Evolutionary conservation across 2,113 vertebrate species (phyloP).

Genomic region (Carettochelys insculpta): DNA sequence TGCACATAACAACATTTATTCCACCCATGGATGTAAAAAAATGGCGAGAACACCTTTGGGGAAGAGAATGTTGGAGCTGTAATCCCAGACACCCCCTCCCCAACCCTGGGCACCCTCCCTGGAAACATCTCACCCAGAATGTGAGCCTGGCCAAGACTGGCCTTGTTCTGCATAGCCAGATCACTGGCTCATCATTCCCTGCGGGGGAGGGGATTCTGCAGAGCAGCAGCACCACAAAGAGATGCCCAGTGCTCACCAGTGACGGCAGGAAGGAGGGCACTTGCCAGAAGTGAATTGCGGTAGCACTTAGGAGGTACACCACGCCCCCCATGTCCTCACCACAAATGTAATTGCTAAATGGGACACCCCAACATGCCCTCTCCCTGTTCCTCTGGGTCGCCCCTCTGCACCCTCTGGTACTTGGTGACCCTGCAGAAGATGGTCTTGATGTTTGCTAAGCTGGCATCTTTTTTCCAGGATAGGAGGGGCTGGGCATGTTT

Average conservation of each 20-base stretch:
- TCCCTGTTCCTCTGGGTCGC: too few species aligned
- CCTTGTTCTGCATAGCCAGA: background rate
- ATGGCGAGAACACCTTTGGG: too few species aligned
- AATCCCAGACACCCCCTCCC: background rate
- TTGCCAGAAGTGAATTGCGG: too few species aligned
- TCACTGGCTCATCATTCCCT: background rate
- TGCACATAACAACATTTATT: too few species aligned
- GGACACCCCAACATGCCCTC: too few species aligned
- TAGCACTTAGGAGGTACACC: too few species aligned
- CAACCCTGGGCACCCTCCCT: background rate
- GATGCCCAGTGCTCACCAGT: background rate
- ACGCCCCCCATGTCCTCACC: too few species aligned
- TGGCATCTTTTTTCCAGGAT: background rate
- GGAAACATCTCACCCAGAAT: background rate
- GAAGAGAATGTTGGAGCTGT: background rate
- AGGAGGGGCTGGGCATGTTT: background rate
- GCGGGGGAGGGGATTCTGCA: background rate
- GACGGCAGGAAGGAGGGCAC: background rate
- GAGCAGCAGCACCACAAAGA: background rate
- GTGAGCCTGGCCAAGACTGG: background rate
- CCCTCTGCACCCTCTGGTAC: too few species aligned
- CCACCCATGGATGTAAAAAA: too few species aligned
- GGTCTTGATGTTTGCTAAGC: background rate
- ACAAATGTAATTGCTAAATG: too few species aligned
- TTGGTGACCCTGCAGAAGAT: background rate